Conservation (phyloP, 2,888 invertebrate genomes). For the Atethmia centrago region DNA sequence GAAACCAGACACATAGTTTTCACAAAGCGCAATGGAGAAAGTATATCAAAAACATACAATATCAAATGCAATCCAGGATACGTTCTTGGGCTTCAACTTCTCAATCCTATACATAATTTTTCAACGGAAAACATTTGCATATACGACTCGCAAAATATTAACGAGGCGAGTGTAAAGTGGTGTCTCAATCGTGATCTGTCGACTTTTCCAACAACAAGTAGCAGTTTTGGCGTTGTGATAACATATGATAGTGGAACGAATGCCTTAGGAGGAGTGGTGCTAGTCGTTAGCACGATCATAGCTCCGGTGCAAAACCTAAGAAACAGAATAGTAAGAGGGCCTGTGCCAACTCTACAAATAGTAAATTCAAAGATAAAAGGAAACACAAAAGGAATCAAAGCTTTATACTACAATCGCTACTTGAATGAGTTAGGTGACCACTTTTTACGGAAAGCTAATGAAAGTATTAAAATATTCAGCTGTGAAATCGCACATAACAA, state of each 20-base stretch:
- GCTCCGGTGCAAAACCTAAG: conserved; percentile 94
- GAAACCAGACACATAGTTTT: conserved; percentile 96
- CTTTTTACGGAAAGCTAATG: conserved; percentile 96
- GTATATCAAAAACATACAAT: conserved; percentile 90
- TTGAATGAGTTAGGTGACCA: conserved; percentile 96
- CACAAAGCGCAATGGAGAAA: conserved; percentile 91
- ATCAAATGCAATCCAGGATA: conserved; percentile 95
- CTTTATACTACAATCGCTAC: conserved; percentile 96
- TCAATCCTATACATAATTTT: conserved; percentile 97
- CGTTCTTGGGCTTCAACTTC: conserved; percentile 96
- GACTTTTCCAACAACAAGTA: conserved; percentile 97
- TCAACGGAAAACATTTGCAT: conserved; percentile 96
- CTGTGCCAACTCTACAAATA: conserved; percentile 94
- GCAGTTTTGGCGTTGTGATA: conserved; percentile 94
- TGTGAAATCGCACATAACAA: conserved; percentile 95
- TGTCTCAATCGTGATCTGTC: conserved; percentile 95
- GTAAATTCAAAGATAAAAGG: conserved; percentile 94
- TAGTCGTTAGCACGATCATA: conserved; percentile 93
- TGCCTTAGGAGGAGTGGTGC: conserved; percentile 95
- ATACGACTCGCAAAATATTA: conserved; percentile 93
- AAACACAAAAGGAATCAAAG: conserved; percentile 95
- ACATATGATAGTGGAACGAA: conserved; percentile 95
- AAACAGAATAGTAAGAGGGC: conserved; percentile 94
- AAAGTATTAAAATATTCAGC: conserved; percentile 94
- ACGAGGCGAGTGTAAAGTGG: conserved; percentile 93